Evolutionary conservation across 2,888 invertebrate species (phyloP).

Genomic region (Campopleginae sp.): DNA sequence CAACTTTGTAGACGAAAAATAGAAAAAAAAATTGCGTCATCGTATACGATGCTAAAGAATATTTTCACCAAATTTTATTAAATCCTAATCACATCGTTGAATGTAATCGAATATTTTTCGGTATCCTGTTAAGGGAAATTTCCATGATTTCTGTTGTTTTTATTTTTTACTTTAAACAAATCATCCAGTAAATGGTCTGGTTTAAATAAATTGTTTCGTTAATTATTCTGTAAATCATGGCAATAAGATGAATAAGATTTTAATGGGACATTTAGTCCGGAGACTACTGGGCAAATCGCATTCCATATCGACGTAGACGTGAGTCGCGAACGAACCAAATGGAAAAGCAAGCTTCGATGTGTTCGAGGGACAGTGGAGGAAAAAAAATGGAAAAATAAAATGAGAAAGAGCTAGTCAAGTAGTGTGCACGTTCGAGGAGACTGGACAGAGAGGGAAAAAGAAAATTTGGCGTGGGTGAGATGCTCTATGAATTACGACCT

Average conservation of each 20-base stretch:
- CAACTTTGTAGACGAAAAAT: too few relatives aligned
- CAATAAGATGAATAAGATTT: neutral
- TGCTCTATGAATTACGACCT: conserved; percentile 83
- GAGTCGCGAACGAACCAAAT: conserved; percentile 12
- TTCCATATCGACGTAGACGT: conserved; percentile 24
- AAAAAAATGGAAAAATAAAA: conserved; percentile 22
- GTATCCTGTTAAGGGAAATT: too few relatives aligned
- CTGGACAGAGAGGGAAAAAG: conserved; percentile 43
- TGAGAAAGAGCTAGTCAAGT: conserved; percentile 36
- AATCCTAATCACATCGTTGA: too few relatives aligned
- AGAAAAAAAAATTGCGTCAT: too few relatives aligned
- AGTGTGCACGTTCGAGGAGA: conserved; percentile 22
- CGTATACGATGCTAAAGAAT: too few relatives aligned
- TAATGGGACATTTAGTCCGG: neutral
- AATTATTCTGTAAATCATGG: neutral
- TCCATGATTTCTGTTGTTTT: too few relatives aligned
- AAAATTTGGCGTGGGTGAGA: conserved; percentile 73
- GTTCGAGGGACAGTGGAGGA: conserved; percentile 9
- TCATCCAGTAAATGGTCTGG: too few relatives aligned
- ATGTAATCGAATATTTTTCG: too few relatives aligned
- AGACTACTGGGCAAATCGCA: neutral
- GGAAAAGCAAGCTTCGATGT: conserved; percentile 15
- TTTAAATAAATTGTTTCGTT: too few relatives aligned
- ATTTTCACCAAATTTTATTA: too few relatives aligned
- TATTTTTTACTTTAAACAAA: neutral